These are phyloP conservation scores for Chaetodon auriga DNA, from an alignment of 2,113 vertebrate genomes.

Conservation along the genomic window DNA sequence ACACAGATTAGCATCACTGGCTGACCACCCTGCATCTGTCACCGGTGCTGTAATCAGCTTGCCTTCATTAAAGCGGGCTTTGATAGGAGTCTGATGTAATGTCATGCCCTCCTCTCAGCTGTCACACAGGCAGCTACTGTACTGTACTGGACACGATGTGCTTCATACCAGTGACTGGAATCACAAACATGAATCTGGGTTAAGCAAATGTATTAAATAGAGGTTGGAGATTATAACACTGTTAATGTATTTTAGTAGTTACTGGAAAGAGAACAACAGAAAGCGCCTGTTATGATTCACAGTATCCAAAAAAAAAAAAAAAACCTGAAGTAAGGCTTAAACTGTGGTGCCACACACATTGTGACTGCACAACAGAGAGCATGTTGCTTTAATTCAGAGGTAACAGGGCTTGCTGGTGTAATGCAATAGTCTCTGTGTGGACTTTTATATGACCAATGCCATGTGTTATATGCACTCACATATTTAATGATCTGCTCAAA, in stretches of 20 bases:
- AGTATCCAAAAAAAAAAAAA: slow-evolving; percentile 29
- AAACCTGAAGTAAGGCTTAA: slow-evolving; percentile 9
- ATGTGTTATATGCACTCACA: slow-evolving; percentile 46
- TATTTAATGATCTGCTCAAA: slow-evolving; percentile 11
- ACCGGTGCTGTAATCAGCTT: slow-evolving; percentile 67
- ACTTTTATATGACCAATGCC: slow-evolving; percentile 48
- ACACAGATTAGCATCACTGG: slow-evolving; percentile 75
- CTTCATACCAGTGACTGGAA: slow-evolving; percentile 57
- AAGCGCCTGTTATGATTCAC: slow-evolving; percentile 15
- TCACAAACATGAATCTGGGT: slow-evolving; percentile 46
- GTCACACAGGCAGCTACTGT: slow-evolving; percentile 62
- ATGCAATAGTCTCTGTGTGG: slow-evolving; percentile 41
- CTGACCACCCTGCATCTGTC: slow-evolving; percentile 72
- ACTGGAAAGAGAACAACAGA: slow-evolving; percentile 29
- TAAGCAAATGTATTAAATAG: slow-evolving; percentile 49
- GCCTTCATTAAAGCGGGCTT: slow-evolving; percentile 72
- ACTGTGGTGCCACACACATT: slow-evolving; percentile 31
- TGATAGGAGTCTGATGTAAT: slow-evolving; percentile 72
- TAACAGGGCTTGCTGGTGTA: slow-evolving; percentile 45
- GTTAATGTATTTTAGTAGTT: slow-evolving; percentile 23
- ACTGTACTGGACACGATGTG: slow-evolving; percentile 54
- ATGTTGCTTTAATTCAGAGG: slow-evolving; percentile 43
- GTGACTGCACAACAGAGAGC: slow-evolving; percentile 32
- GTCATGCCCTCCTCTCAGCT: slow-evolving; percentile 64
- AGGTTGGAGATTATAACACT: slow-evolving; percentile 11